phyloP scores from a whole-genome alignment of 2,888 invertebrate species.

The Ennomos quercinarius region DNA sequence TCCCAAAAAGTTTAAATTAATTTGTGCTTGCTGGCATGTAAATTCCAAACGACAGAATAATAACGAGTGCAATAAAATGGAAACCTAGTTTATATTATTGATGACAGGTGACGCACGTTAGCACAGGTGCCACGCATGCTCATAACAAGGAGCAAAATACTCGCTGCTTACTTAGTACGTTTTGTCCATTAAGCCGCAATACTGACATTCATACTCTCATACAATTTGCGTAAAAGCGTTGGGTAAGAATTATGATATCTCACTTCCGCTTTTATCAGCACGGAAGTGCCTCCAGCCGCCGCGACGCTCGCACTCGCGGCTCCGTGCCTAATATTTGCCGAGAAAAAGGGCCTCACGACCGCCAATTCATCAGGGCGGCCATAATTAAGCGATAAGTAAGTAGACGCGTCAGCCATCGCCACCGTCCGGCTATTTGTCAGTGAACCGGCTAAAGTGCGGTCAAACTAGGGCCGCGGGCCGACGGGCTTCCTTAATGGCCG shows the following conservation, averaged over 20 bases:
- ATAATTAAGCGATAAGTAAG: conserved; percentile 43
- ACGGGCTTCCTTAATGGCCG: conserved; percentile 27
- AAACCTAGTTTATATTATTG: neutral
- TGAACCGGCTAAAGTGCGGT: conserved; percentile 5
- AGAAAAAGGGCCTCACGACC: conserved; percentile 28
- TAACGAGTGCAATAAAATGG: neutral
- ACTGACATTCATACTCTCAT: conserved; percentile 20
- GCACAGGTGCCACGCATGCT: neutral
- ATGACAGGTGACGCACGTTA: conserved; percentile 1
- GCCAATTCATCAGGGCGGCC: conserved; percentile 34
- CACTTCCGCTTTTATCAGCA: conserved; percentile 21
- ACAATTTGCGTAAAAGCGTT: conserved; percentile 27
- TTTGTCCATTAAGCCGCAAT: conserved; percentile 16
- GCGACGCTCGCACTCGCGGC: conserved; percentile 2
- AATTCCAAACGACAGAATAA: too few relatives aligned
- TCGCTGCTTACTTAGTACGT: conserved; percentile 21
- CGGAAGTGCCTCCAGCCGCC: conserved; percentile 7
- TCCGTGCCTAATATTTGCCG: conserved; percentile 10
- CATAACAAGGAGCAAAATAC: conserved; percentile 13
- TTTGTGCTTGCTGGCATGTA: too few relatives aligned
- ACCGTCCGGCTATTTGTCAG: conserved; percentile 33
- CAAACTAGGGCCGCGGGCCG: neutral
- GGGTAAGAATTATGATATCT: conserved; percentile 27
- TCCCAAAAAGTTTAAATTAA: too few relatives aligned
- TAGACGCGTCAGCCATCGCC: conserved; percentile 34